Conservation (phyloP, 2,113 vertebrate species). For the Hypanus sabinus region DNA sequence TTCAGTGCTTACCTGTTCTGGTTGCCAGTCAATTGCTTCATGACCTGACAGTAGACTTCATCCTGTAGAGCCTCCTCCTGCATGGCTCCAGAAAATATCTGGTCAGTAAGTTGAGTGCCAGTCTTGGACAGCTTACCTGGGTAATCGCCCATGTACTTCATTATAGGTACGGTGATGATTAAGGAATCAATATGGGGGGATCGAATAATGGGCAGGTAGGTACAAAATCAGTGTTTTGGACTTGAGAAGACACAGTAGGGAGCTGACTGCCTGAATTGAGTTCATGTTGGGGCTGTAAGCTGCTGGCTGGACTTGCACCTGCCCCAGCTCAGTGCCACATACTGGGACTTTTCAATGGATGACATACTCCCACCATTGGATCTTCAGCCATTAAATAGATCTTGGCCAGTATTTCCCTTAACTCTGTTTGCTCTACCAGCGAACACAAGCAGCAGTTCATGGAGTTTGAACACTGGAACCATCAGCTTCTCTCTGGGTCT, state of each 20-base stretch:
- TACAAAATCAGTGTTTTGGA: neutral
- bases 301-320: neutral
- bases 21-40: slow-evolving; percentile 89
- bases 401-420: neutral
- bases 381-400: neutral
- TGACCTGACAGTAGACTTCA: slow-evolving; percentile 93
- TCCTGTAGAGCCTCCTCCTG: slow-evolving; percentile 67
- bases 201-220: neutral
- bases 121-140: slow-evolving; percentile 73
- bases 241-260: neutral
- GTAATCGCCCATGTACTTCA: slow-evolving; percentile 96
- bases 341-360: neutral
- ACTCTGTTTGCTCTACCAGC: neutral
- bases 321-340: neutral
- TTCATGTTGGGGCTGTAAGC: neutral
- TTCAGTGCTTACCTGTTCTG: slow-evolving; percentile 64
- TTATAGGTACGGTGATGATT: slow-evolving; percentile 66
- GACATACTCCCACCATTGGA: neutral
- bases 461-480: too few species aligned
- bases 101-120: slow-evolving; percentile 75
- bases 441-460: neutral
- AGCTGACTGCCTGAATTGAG: too few species aligned
- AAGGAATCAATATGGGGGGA: slow-evolving; percentile 51
- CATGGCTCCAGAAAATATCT: slow-evolving; percentile 75
- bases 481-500: too few species aligned